Conservation (phyloP, 2,888 invertebrate species). For the Catocala nupta region DNA sequence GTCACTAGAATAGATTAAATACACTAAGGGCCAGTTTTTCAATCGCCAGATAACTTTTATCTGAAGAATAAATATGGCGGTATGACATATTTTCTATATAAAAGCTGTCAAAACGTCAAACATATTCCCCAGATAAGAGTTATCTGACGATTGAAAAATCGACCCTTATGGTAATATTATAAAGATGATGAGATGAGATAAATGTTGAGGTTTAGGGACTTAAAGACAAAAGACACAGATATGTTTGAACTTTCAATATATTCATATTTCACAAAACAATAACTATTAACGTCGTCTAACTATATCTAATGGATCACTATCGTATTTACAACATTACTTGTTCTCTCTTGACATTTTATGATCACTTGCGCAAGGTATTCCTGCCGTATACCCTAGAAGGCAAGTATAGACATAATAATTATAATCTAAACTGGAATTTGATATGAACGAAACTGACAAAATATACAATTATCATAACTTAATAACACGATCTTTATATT, state of each 20-base stretch:
- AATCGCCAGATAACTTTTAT: too few relatives aligned
- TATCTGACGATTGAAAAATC: too few relatives aligned
- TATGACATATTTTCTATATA: too few relatives aligned
- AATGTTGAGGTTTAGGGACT: too few relatives aligned
- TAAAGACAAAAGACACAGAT: constrained; percentile 56
- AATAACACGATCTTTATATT: constrained; percentile 57
- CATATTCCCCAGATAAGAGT: too few relatives aligned
- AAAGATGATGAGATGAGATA: too few relatives aligned
- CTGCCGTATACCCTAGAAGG: constrained; percentile 32
- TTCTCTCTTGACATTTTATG: constrained; percentile 26
- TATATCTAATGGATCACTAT: constrained; percentile 69
- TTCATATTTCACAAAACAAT: constrained; percentile 85
- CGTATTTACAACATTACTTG: constrained; percentile 75
- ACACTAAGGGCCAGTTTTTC: too few relatives aligned
- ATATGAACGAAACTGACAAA: constrained; percentile 58
- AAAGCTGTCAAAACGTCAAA: too few relatives aligned
- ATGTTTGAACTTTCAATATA: constrained; percentile 83
- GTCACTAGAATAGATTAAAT: too few relatives aligned
- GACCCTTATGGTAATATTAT: too few relatives aligned
- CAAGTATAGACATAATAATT: constrained; percentile 33
- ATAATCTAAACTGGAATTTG: constrained; percentile 39
- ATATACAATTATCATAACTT: constrained; percentile 65
- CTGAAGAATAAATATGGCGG: too few relatives aligned
- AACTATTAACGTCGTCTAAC: constrained; percentile 76
- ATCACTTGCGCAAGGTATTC: constrained; percentile 11